Evolutionary conservation across 2,113 vertebrate species (phyloP), one percentile per base, ranked within the genome.

Genomic region (Corythaeola cristata): DNA sequence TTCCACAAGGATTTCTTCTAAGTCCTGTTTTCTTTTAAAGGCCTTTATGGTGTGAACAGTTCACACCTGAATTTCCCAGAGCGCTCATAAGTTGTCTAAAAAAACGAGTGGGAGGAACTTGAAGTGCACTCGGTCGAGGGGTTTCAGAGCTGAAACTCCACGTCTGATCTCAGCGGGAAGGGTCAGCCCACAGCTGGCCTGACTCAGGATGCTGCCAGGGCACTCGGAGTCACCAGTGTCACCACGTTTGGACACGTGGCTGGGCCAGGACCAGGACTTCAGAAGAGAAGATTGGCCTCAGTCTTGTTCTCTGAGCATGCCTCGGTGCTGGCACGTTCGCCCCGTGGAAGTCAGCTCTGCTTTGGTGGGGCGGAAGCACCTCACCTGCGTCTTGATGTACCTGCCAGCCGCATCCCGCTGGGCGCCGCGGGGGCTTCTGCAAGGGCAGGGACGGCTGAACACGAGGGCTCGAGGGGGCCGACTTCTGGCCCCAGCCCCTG

Each of bases 91-190:
- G 19, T 81, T 53, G 15, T 6, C 59, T 12, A 2, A 19, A 24
- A 24, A 10, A 74, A 33, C 68, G 9, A 30, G 44, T 1, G 50
- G 62, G 30, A 72, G 44, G 67, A 28, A 21, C 75, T 30, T 5
- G 0, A 10, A 16, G 26, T 4, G 45, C 0, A 0, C 59, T 33
- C 1, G 0, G 41, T 33, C 1, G 2, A 53, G 59, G 88, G 24
- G 27, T 32, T 35, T 50, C 24, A 4, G 78, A 45, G 78, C 62
- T 67, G 81, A 7, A 16, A 11, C 4, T 60, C 7, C 0, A 11
- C 1, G 1, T 11, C 50, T 49, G 49, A 6, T 63, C 71, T 15
- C 7, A 1, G 64, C 3, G 7, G 35, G 45, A 59, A 60, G 58
- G 59, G 22, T 59, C 78, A 35, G 59, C 41, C 41, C 12, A 12